These are phyloP conservation scores for Ptychochromis oligacanthus DNA, from an alignment of 2,113 vertebrate species.

Conservation along the genomic window DNA sequence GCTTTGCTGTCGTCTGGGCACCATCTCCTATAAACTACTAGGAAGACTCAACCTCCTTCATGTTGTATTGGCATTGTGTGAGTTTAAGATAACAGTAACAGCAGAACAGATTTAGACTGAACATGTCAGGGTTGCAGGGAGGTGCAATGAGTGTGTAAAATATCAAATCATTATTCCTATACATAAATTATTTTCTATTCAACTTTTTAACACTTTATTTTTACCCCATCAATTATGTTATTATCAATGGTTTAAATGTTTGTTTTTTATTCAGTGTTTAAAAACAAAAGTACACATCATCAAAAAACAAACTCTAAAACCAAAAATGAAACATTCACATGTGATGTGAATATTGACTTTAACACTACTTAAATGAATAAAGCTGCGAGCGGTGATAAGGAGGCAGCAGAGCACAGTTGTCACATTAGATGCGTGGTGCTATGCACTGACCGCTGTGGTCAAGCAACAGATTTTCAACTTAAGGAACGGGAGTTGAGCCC, in stretches of 20 bases:
- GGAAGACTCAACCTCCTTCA: not conserved
- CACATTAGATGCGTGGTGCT: not conserved
- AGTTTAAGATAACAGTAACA: not conserved
- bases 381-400: not conserved
- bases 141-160: not conserved
- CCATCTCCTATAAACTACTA: no score
- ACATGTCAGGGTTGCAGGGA: not conserved
- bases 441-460: conserved; percentile 4
- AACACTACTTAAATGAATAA: not conserved
- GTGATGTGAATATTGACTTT: not conserved
- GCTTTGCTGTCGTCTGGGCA: not conserved
- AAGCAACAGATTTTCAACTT: not conserved
- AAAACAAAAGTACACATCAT: not conserved
- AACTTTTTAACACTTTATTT: not conserved
- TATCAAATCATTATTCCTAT: not conserved
- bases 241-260: not conserved
- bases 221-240: no score
- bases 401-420: conserved; percentile 4
- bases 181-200: not conserved
- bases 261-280: not conserved
- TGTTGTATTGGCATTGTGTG: not conserved
- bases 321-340: not conserved
- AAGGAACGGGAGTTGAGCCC: not conserved
- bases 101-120: not conserved
- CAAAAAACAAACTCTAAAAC: not conserved